These are phyloP conservation scores for Sebastes steindachneri DNA, from an alignment of 2,797 vertebrate genomes.

Conservation along the genomic window DNA sequence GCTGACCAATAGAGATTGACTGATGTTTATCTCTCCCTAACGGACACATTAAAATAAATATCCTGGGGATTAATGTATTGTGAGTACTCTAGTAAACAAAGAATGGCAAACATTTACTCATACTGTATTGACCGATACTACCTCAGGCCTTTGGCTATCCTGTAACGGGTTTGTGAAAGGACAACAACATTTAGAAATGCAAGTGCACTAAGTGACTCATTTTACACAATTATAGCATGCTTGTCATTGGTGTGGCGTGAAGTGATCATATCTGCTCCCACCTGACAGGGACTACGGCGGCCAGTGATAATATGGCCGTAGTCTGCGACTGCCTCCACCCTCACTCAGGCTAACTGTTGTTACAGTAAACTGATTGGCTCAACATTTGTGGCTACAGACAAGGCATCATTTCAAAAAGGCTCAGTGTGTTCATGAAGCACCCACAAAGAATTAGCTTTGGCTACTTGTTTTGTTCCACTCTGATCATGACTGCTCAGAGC, in stretches of 20 bases:
- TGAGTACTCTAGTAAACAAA: background rate
- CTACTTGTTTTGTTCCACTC: background rate
- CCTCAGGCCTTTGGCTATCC: background rate
- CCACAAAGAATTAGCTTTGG: background rate
- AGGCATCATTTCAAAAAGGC: background rate
- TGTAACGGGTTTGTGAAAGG: background rate
- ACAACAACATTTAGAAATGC: background rate
- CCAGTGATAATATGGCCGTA: background rate
- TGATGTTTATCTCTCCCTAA: background rate
- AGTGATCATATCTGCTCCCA: background rate
- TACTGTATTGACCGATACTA: background rate
- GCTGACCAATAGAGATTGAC: background rate
- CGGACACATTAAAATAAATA: background rate
- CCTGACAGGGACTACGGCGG: background rate
- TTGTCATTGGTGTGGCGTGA: background rate
- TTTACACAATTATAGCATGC: background rate
- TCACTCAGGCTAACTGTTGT: background rate
- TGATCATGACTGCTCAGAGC: background rate
- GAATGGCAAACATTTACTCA: slow-evolving; percentile 18
- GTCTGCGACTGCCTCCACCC: background rate
- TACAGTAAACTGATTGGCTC: slow-evolving; percentile 2
- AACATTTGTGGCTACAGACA: background rate
- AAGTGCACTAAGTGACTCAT: background rate
- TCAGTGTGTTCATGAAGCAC: background rate
- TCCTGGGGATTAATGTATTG: background rate